Base-by-base conservation (phyloP, 2,888 invertebrate genomes). In the Alsophila aescularia region DNA sequence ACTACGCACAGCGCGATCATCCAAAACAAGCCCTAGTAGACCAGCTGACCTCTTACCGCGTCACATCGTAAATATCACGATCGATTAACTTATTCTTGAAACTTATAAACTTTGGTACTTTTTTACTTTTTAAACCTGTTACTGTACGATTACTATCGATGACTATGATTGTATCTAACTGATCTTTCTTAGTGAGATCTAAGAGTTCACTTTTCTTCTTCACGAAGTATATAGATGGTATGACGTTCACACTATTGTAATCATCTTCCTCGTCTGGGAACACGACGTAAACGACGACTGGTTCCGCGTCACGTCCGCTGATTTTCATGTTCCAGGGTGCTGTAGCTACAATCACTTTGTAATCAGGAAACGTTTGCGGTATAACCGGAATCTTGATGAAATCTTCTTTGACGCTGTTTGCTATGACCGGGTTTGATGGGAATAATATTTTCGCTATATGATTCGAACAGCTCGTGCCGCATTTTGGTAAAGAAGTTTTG, bases 61-160 rank as follows among this genome's bases (percentile, higher is more conserved):
- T 15, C 16, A 32, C 35, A 15, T 47, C 34, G 27, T 52, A 48
- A 45, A 39, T 44, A 12, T 32, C 36, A 5, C 59, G 66, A 37
- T 73, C 71, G 1, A 66, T 66, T n/a, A 79, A 64, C 70, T 83
- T 86, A 54, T 73, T 89, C 68, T 72, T 85, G 39, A 90, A 87
- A 44, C 65, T 80, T 0, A 90, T 55, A 39, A 73, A 79, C 64
- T 86, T 90, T 0, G 77, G 66, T 14, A 90, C 66, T 62, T 81
- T 79, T 52, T 76, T 83, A 59, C 90, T 90, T 56, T 80, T 85
- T 10, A 89, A 39, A 2, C 85, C 82, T 0, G 90, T 89, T 0
- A 89, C 85, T 0, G 85, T 89, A 27, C 90, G 75, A 47, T 90
- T 90, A 60, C 62, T 85, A 52, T 90, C 79, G 7, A 90, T 64